Percentiles rank a stretch among this genome's conserved stretches.
Evolutionary conservation across 2,113 vertebrate species (phyloP).

Genomic region (Gobius niger): DNA sequence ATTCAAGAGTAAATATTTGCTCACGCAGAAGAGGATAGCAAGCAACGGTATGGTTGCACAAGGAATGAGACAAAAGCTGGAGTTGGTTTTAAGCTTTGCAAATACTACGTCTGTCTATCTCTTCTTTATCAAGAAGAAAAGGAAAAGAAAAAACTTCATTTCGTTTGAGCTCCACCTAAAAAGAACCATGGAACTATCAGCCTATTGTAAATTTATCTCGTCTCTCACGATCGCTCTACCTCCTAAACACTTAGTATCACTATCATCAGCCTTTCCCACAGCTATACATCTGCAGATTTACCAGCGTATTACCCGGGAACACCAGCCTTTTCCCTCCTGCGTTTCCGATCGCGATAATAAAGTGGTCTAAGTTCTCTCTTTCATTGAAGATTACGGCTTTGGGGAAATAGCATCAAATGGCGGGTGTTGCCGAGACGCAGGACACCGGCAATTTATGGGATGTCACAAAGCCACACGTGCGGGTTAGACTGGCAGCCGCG

Average conservation of each 20-base stretch:
- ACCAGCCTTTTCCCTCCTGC: conserved; percentile 82
- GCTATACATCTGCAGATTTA: conserved; percentile 75
- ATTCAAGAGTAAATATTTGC: conserved; percentile 75
- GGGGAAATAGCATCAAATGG: conserved; percentile 90
- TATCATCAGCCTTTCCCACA: conserved; percentile 51
- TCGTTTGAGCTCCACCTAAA: conserved; percentile 28
- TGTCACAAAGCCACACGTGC: conserved; percentile 88
- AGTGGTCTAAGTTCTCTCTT: conserved; percentile 82
- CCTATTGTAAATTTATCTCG: conserved; percentile 40
- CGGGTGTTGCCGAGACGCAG: conserved; percentile 89
- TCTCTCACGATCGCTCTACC: conserved; percentile 39
- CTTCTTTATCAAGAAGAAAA: conserved; percentile 43
- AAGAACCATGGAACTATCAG: conserved; percentile 43
- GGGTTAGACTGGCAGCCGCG: conserved; percentile 81
- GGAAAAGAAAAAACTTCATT: conserved; percentile 28
- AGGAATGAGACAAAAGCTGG: conserved; percentile 54
- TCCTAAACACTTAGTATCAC: conserved; percentile 49
- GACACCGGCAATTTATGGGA: conserved; percentile 94
- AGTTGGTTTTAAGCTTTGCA: conserved; percentile 52
- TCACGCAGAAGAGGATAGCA: conserved; percentile 61
- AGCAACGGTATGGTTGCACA: conserved; percentile 52
- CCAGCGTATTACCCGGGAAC: conserved; percentile 86
- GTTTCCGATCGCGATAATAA: conserved; percentile 89
- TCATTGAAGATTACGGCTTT: conserved; percentile 94
- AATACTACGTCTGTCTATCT: conserved; percentile 54